Percentiles rank a stretch among this genome's conserved stretches.
Evolutionary conservation across 2,797 vertebrate genomes (phyloP).

Genomic region (Lates japonicus): DNA sequence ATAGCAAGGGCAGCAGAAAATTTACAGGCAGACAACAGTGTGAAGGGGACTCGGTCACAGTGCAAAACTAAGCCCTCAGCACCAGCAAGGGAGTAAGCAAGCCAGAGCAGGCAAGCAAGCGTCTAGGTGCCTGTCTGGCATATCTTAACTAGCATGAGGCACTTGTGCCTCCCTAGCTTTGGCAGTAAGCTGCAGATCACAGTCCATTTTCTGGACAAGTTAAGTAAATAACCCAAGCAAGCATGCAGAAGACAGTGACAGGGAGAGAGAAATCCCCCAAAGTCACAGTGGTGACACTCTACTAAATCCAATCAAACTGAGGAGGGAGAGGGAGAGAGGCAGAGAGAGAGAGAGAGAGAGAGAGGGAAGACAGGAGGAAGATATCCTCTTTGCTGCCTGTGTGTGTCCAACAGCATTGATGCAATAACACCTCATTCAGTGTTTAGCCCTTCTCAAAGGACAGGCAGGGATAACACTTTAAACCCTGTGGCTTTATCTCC

Average conservation of each 20-base stretch:
- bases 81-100: conserved; percentile 71
- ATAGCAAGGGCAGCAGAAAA: conserved; percentile 92
- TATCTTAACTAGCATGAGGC: conserved; percentile 77
- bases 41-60: conserved; percentile 91
- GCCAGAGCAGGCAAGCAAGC: conserved; percentile 49
- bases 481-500: conserved; percentile 88
- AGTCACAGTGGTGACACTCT: conserved; percentile 83
- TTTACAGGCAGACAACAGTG: conserved; percentile 90
- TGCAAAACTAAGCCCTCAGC: conserved; percentile 80
- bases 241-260: conserved; percentile 78
- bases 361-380: conserved; percentile 69
- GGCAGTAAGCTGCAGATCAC: conserved; percentile 81
- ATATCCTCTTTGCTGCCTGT: conserved; percentile 81
- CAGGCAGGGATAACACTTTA: conserved; percentile 86
- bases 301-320: conserved; percentile 86
- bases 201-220: conserved; percentile 86
- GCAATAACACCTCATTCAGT: conserved; percentile 86
- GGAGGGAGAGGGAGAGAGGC: conserved; percentile 66
- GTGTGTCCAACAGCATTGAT: conserved; percentile 84
- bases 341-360: conserved; percentile 33
- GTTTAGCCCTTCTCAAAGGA: conserved; percentile 86
- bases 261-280: conserved; percentile 79
- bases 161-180: conserved; percentile 75
- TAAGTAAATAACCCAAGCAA: conserved; percentile 82
- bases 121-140: conserved; percentile 73